A percentile compares a stretch with the other conserved stretches of the same genome.
Evolutionary conservation across 2,888 invertebrate species (phyloP).

Genomic region (Ennomos erosarius): DNA sequence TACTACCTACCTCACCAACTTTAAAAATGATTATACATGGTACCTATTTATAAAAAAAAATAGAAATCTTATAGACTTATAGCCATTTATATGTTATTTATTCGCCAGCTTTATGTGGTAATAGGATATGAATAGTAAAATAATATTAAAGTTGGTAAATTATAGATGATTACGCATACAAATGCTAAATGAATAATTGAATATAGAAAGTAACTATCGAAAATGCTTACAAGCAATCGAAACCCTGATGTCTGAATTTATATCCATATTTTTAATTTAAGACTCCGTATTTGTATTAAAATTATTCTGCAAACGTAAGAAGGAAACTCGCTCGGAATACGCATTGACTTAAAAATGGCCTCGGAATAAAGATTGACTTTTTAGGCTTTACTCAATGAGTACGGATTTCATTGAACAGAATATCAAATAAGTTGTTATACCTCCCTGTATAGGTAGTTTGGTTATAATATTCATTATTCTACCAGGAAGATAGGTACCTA

Average conservation of each 20-base stretch:
- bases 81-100: neutral
- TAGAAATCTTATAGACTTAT: too few relatives aligned
- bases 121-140: slow-evolving; percentile 20
- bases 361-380: neutral
- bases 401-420: too few relatives aligned
- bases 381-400: slow-evolving; percentile 4
- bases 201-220: slow-evolving; percentile 17
- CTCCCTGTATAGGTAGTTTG: too few relatives aligned
- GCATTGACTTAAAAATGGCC: slow-evolving; percentile 5
- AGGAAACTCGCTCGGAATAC: slow-evolving; percentile 10
- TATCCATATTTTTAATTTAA: slow-evolving; percentile 5
- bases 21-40: too few relatives aligned
- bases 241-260: slow-evolving; percentile 6
- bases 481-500: too few relatives aligned
- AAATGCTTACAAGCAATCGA: slow-evolving; percentile 14
- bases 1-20: too few relatives aligned
- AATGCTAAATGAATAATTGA: slow-evolving; percentile 21
- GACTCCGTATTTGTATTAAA: neutral
- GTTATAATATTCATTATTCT: too few relatives aligned
- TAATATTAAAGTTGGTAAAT: slow-evolving; percentile 15
- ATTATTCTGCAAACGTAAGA: slow-evolving; percentile 16
- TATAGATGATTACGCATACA: slow-evolving; percentile 16
- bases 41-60: too few relatives aligned
- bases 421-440: too few relatives aligned
- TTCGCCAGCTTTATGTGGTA: slow-evolving; percentile 5